Conservation (phyloP, 2,888 invertebrate genomes). For the Pristionchus maxplancki region DNA sequence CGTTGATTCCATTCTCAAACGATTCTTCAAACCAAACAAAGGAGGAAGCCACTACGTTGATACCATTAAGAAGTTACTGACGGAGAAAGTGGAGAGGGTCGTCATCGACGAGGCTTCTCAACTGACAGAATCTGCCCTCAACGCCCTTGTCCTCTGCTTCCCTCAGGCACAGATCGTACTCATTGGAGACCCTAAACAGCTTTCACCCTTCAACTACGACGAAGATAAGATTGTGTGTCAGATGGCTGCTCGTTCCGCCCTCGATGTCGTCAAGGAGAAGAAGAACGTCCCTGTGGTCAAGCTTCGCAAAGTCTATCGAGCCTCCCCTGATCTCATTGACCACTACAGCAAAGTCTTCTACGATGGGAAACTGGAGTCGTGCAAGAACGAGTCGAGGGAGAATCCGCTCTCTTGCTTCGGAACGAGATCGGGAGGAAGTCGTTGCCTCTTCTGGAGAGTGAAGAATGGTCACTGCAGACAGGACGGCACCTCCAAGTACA, state of each 20-base stretch:
- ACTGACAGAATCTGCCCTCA: neutral
- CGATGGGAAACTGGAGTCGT: neutral
- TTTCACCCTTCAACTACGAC: neutral
- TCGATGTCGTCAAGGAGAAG: neutral
- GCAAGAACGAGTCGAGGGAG: neutral
- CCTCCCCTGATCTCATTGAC: neutral
- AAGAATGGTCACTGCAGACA: neutral
- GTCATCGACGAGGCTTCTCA: constrained; percentile 6
- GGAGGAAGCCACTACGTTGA: neutral
- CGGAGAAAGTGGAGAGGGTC: neutral
- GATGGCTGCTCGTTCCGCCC: neutral
- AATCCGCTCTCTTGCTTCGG: neutral
- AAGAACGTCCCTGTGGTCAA: neutral
- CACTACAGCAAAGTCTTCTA: neutral
- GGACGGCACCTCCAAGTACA: neutral
- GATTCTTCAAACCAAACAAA: neutral
- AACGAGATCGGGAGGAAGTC: neutral
- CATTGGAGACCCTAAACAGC: neutral
- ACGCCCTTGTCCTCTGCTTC: neutral
- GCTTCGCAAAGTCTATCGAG: neutral
- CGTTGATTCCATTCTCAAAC: neutral
- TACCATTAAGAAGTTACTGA: neutral
- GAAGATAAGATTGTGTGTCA: neutral
- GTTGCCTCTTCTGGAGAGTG: neutral
- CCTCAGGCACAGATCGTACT: neutral